These are phyloP conservation scores for Eleginops maclovinus DNA, from an alignment of 2,113 vertebrate genomes.

Conservation along the genomic window DNA sequence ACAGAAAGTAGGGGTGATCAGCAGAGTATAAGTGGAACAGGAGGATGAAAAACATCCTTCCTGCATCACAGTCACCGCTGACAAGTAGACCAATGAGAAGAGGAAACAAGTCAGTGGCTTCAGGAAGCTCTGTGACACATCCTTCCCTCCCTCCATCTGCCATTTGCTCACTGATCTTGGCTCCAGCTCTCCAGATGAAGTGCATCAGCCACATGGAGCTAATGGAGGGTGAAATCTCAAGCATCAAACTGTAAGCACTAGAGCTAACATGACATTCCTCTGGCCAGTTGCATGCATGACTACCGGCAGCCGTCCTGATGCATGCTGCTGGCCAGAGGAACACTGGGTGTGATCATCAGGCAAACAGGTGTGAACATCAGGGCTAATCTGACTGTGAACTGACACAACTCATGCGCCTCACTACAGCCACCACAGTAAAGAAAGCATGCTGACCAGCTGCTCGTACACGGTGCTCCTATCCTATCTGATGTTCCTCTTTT, in stretches of 20 bases:
- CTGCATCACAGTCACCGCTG: slow-evolving; percentile 19
- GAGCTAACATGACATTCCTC: slow-evolving; percentile 27
- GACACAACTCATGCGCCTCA: slow-evolving; percentile 8
- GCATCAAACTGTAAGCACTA: slow-evolving; percentile 1
- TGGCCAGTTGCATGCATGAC: slow-evolving; percentile 38
- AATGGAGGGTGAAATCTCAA: slow-evolving; percentile 32
- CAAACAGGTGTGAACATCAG: neutral
- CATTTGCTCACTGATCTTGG: slow-evolving; percentile 16
- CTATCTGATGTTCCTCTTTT: too few relatives aligned
- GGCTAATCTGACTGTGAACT: neutral
- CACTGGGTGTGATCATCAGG: neutral
- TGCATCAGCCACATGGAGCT: slow-evolving; percentile 6
- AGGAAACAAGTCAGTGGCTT: slow-evolving; percentile 1
- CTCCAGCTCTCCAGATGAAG: slow-evolving; percentile 6
- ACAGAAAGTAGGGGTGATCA: slow-evolving; percentile 19
- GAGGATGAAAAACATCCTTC: slow-evolving; percentile 46
- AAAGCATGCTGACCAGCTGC: neutral
- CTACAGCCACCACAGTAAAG: neutral
- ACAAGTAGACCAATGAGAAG: slow-evolving; percentile 1
- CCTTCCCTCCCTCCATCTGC: slow-evolving; percentile 48
- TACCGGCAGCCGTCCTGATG: too few relatives aligned
- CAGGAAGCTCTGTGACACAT: slow-evolving; percentile 59
- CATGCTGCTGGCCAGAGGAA: neutral
- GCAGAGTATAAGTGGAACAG: slow-evolving; percentile 39
- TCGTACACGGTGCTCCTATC: neutral